Evolutionary conservation across 2,113 vertebrate species (phyloP), one percentile per base, ranked within the genome.

Genomic region (Labrus mixtus): DNA sequence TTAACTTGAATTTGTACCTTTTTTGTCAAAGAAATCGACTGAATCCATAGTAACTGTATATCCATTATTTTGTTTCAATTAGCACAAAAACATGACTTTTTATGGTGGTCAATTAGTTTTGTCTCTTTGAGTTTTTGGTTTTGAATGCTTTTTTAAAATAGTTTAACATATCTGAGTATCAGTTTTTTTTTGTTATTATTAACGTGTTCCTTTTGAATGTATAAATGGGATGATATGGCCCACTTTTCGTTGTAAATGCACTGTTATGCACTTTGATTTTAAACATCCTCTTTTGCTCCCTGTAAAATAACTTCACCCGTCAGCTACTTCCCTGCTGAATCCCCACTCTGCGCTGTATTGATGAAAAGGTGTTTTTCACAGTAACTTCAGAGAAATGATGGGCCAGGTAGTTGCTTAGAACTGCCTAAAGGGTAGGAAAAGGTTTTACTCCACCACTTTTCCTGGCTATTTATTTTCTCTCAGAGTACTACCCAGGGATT

Each of bases 381-480:
- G 66, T 62, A 58, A 29, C 60, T 46, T 22, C 56, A 19, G 65
- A 58, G 45, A 46, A 74, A 57, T 65, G 10, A 56, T 33, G 57
- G 10, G 15, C 59, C 22, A 19, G 46, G 46, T 23, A 23, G 54
- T 46, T n/a, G 67, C 37, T 62, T 29, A 22, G 65, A 11, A 25
- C 23, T 36, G 57, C 59, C 43, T 68, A 53, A 53, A 64, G 57
- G 46, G 59, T 1, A 55, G 23, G 46, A 50, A 65, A 78, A 46
- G 45, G 46, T 72, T 45, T 55, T 2, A 59, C 55, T 73, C 59
- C 55, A 68, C 64, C 56, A 9, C 23, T 68, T 71, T 82, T 45
- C 3, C 23, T n/a, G 25, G 50, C 41, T 33, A 48, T 48, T 48
- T 33, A 33, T 33, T 17, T 17, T 48, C 17, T 48, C 17, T 16